Conservation (phyloP, 2,888 invertebrate species). For the Habrosyne pyritoides region DNA sequence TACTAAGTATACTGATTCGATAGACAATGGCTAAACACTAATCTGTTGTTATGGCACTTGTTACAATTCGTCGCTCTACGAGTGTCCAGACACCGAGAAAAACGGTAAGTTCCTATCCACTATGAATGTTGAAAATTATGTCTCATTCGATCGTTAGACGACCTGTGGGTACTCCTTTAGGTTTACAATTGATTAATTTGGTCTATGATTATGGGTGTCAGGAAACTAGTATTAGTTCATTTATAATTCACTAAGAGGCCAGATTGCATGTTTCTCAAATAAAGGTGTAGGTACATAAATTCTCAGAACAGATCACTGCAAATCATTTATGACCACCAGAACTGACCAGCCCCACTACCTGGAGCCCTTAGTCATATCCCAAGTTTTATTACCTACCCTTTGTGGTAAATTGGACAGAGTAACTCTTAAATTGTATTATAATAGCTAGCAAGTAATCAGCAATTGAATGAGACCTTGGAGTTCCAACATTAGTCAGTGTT, state of each 20-base stretch:
- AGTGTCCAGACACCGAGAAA: constrained; percentile 80
- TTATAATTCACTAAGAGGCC: not conserved
- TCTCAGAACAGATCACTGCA: not conserved
- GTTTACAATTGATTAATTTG: not conserved
- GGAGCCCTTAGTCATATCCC: too few relatives aligned
- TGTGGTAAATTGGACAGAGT: too few relatives aligned
- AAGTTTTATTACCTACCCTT: too few relatives aligned
- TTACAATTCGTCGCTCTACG: constrained; percentile 80
- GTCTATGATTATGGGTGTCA: not conserved
- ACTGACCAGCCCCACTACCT: too few relatives aligned
- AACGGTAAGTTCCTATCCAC: constrained; percentile 66
- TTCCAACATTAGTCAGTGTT: too few relatives aligned
- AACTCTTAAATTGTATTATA: too few relatives aligned
- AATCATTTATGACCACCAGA: not conserved
- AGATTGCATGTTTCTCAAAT: not conserved
- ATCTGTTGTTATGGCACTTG: constrained; percentile 81
- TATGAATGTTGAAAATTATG: constrained; percentile 22
- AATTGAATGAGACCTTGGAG: too few relatives aligned
- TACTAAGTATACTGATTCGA: constrained; percentile 69
- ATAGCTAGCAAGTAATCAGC: too few relatives aligned
- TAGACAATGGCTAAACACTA: constrained; percentile 46
- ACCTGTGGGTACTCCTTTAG: not conserved
- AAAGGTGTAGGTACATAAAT: not conserved
- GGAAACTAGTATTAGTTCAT: not conserved
- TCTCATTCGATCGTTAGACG: constrained; percentile 17